phyloP scores from a whole-genome alignment of 2,888 invertebrate species.

The Melanchra persicariae region DNA sequence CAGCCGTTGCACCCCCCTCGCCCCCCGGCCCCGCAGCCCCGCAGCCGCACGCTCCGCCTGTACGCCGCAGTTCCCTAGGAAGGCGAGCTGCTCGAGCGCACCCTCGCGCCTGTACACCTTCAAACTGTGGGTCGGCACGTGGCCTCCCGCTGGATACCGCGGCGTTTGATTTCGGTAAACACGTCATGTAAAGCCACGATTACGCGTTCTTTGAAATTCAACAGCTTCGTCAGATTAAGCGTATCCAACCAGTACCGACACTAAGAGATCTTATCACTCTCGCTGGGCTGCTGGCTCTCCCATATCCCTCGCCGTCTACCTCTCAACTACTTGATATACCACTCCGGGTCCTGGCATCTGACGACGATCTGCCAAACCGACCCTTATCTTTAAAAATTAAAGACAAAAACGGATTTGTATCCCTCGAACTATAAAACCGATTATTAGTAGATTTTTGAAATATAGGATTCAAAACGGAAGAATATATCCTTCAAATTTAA shows the following conservation, averaged over 20 bases:
- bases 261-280: not conserved
- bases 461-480: not conserved
- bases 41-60: no score
- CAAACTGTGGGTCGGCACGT: not conserved
- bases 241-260: not conserved
- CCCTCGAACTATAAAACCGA: not conserved
- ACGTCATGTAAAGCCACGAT: not conserved
- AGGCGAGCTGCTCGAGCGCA: no score
- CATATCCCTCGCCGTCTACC: not conserved
- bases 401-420: not conserved
- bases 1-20: no score
- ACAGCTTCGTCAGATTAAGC: not conserved
- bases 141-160: no score
- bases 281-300: not conserved
- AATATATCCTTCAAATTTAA: not conserved
- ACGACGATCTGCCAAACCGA: not conserved
- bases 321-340: not conserved
- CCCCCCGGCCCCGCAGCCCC: no score
- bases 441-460: conserved; percentile 2
- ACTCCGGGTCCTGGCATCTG: no score
- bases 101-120: not conserved
- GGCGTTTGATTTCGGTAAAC: not conserved
- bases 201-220: not conserved
- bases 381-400: not conserved
- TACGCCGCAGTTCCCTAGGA: no score